These are phyloP conservation scores for Dolichomitus sp. DNA, from an alignment of 2,888 invertebrate species.

Conservation along the genomic window DNA sequence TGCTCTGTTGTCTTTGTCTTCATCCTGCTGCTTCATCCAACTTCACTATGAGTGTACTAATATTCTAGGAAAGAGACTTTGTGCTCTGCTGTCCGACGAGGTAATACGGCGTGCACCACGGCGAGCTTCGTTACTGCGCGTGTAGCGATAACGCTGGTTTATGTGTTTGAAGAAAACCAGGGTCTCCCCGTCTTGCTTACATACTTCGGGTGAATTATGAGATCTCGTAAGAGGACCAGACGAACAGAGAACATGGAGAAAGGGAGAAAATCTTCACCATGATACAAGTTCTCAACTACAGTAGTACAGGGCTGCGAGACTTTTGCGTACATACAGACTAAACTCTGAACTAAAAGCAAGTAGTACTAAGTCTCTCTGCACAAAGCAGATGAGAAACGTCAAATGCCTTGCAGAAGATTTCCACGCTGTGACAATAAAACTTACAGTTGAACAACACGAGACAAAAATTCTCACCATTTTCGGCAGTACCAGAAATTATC, in stretches of 20 bases:
- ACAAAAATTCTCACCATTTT: slow-evolving; percentile 6
- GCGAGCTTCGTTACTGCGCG: slow-evolving; percentile 56
- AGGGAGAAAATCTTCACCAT: slow-evolving; percentile 56
- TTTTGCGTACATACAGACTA: slow-evolving; percentile 57
- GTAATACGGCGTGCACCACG: slow-evolving; percentile 41
- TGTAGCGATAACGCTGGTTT: slow-evolving; percentile 64
- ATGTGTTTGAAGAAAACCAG: slow-evolving; percentile 66
- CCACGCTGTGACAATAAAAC: neutral
- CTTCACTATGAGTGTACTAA: slow-evolving; percentile 15
- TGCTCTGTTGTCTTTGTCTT: slow-evolving; percentile 20
- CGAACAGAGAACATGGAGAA: slow-evolving; percentile 47
- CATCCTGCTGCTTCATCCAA: slow-evolving; percentile 16
- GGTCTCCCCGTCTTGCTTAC: slow-evolving; percentile 54
- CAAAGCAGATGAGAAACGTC: slow-evolving; percentile 58
- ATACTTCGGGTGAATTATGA: slow-evolving; percentile 66
- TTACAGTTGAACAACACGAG: neutral
- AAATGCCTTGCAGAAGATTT: slow-evolving; percentile 58
- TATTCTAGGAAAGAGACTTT: slow-evolving; percentile 60
- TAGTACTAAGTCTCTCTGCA: slow-evolving; percentile 53
- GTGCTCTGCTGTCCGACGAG: slow-evolving; percentile 45
- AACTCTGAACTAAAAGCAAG: slow-evolving; percentile 45
- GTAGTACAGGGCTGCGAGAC: slow-evolving; percentile 36
- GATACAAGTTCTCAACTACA: slow-evolving; percentile 46
- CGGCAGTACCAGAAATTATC: neutral
- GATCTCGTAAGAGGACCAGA: slow-evolving; percentile 50